Conservation (phyloP, 1,140 invertebrate species). For the Calycopis cecrops region DNA sequence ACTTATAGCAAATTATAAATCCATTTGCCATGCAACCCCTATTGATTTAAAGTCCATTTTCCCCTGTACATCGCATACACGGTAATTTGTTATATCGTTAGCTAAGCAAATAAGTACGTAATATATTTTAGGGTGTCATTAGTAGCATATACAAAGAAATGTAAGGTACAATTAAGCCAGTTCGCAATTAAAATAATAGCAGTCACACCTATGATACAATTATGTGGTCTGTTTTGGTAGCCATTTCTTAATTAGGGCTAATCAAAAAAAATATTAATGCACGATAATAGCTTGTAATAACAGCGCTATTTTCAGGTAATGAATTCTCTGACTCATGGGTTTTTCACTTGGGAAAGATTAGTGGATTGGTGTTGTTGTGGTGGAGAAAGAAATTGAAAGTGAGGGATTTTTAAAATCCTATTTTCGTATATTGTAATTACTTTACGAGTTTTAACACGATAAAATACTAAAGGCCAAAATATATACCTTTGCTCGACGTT, state of each 20-base stretch:
- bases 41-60: not conserved
- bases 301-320: constrained; percentile 12
- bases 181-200: constrained; percentile 71
- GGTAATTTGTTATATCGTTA: constrained; percentile 26
- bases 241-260: constrained; percentile 61
- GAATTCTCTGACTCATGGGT: constrained; percentile 9
- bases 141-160: constrained; percentile 59
- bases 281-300: constrained; percentile 37
- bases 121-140: constrained; percentile 53
- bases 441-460: too few relatives aligned
- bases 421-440: too few relatives aligned
- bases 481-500: too few relatives aligned
- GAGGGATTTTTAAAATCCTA: too few relatives aligned
- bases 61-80: constrained; percentile 1
- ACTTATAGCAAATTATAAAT: constrained; percentile 13
- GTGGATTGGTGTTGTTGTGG: too few relatives aligned
- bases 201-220: constrained; percentile 71
- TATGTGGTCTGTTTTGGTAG: constrained; percentile 65
- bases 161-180: constrained; percentile 53
- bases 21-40: not conserved
- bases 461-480: too few relatives aligned
- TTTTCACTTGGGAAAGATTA: not conserved
- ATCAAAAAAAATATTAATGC: constrained; percentile 66
- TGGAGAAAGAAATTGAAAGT: too few relatives aligned
- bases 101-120: constrained; percentile 38